Evolutionary conservation across 2,113 vertebrate genomes (phyloP).

Genomic region (Microtus montanus): DNA sequence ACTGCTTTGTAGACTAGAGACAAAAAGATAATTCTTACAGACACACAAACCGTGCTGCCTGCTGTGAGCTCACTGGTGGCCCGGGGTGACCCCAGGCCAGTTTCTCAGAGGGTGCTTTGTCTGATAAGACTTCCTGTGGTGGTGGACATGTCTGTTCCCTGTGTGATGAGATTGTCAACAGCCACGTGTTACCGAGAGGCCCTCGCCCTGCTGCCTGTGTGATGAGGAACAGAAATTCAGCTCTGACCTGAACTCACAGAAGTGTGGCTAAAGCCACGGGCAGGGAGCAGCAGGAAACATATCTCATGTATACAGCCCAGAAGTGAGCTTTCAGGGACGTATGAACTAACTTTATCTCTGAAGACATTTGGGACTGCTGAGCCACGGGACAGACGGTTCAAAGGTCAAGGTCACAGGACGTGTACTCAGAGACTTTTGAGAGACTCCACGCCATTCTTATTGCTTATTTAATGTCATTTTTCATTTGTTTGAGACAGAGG

Average conservation of each 20-base stretch:
- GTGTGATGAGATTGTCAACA: neutral
- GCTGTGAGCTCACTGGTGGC: neutral
- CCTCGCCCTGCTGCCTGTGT: neutral
- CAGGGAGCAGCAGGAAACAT: neutral
- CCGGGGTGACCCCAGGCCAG: neutral
- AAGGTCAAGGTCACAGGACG: neutral
- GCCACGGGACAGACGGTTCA: neutral
- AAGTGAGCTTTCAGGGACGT: neutral
- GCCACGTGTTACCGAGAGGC: neutral
- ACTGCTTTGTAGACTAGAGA: neutral
- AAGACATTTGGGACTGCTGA: neutral
- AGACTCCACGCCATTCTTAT: neutral
- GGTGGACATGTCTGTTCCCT: neutral
- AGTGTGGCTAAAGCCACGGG: neutral
- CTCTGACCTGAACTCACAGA: neutral
- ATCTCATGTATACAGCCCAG: neutral
- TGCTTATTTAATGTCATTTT: neutral
- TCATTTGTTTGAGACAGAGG: neutral
- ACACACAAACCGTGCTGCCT: neutral
- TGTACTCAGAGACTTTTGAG: neutral
- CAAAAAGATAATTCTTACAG: neutral
- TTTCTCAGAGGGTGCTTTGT: neutral
- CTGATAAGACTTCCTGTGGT: neutral
- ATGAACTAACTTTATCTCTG: neutral
- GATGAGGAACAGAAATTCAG: neutral